These are phyloP conservation scores for Sceloporus undulatus DNA, from an alignment of 2,113 vertebrate genomes.

Conservation along the genomic window DNA sequence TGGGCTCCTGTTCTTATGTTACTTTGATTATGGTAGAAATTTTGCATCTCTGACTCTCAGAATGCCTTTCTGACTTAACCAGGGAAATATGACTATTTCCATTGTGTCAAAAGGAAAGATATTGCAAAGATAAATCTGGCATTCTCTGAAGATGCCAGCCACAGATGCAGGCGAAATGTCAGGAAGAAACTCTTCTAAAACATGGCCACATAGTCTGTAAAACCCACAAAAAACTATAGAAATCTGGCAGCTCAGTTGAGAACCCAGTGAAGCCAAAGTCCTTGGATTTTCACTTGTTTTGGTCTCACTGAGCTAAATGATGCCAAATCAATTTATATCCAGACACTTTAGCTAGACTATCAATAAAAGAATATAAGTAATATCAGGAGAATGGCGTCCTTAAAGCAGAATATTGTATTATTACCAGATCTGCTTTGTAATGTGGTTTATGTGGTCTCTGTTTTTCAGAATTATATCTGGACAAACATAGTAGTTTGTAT, in stretches of 20 bases:
- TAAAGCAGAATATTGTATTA: background rate
- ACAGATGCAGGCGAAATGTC: too few relatives aligned
- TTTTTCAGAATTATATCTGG: constrained; percentile 37
- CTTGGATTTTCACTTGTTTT: background rate
- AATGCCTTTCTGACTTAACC: background rate
- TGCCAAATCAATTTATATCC: background rate
- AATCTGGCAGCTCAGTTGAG: background rate
- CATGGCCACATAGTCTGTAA: too few relatives aligned
- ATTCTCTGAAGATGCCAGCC: too few relatives aligned
- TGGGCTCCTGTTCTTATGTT: background rate
- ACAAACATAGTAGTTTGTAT: background rate
- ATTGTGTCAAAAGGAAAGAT: background rate
- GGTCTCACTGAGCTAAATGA: background rate
- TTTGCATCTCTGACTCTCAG: background rate
- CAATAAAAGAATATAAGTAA: background rate
- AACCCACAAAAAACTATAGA: too few relatives aligned
- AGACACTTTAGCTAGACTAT: constrained; percentile 1
- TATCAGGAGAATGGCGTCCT: background rate
- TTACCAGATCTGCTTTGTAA: background rate
- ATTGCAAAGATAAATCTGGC: background rate
- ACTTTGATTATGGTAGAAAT: background rate
- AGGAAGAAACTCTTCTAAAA: too few relatives aligned
- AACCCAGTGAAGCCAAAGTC: background rate
- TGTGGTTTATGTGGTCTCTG: background rate
- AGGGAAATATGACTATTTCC: background rate